phyloP scores from a whole-genome alignment of 2,113 vertebrate genomes.

The Vimba vimba region DNA sequence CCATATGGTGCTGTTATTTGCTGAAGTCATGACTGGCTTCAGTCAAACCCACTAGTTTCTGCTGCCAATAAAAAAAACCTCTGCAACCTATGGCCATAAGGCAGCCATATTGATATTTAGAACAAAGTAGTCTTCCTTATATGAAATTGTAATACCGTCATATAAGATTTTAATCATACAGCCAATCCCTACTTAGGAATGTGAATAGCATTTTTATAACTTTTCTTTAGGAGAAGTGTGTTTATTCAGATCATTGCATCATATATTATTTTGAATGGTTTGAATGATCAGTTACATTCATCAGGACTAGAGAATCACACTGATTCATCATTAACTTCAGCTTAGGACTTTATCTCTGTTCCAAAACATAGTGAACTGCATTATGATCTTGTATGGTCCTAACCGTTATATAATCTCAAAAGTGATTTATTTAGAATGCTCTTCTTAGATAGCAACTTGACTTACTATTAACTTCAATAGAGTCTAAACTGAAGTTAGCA shows the following conservation, averaged over 20 bases:
- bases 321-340: too few species aligned
- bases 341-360: too few species aligned
- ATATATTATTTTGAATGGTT: neutral
- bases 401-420: too few species aligned
- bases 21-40: neutral
- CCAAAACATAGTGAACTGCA: too few species aligned
- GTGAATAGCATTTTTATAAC: neutral
- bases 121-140: neutral
- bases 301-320: too few species aligned
- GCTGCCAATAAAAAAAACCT: neutral
- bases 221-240: neutral
- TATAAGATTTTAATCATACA: neutral
- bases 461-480: neutral
- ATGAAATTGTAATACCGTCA: neutral
- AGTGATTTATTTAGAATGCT: too few species aligned
- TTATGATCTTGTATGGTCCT: too few species aligned
- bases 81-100: neutral
- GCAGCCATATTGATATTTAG: neutral
- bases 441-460: too few species aligned
- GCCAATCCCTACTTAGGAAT: neutral
- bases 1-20: neutral
- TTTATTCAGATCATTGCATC: neutral
- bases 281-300: neutral
- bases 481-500: neutral
- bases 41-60: neutral